Base-by-base conservation (phyloP, 2,113 vertebrate species). In the Catharus fuscescens region DNA sequence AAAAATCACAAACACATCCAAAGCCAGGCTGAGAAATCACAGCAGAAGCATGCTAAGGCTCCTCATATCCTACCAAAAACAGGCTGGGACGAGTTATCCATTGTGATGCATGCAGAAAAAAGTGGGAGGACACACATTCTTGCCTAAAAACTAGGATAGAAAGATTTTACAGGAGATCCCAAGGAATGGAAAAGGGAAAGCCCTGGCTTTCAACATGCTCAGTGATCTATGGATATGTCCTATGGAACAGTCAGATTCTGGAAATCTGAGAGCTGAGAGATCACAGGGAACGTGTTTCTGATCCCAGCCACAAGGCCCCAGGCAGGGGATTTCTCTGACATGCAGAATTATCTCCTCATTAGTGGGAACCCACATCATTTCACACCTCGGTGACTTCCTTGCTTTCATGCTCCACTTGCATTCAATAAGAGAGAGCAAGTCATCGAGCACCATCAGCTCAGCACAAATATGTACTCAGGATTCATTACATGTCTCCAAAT, bases 271-370 rank as follows among this genome's bases (percentile, higher is more conserved):
- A 32, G 42, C 71, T 45, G 15, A 64, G 45, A 80, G 60, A 70
- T 77, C 34, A 71, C 66, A 66, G 53, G 34, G 34, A 81, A 87
- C 3, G 34, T 25, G n/a, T 53, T 80, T 70, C 60, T 56, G 78
- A 95, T 89, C 88, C 64, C 83, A 70, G 90, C 52, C 78, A 24
- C 79, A 82, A 54, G 57, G 74, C 79, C 86, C 78, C 56, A 76
- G 89, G 92, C 88, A 80, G 67, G 67, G 84, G 72, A 90, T 88
- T 85, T 59, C 80, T 80, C 64, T 92, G 92, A 80, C 90, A 94
- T 56, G 79, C 85, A 92, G 79, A 88, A 93, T 90, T 93, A 88
- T 86, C 70, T 90, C 74, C 93, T 94, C 85, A 42, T 96, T 95
- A 96, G 90, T 71, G 76, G 62, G 74, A 91, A n/a, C 59, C 50